Evolutionary conservation across 1,140 invertebrate species (phyloP), one percentile per base, ranked within the genome.

Genomic region (Aporrectodea caliginosa): DNA sequence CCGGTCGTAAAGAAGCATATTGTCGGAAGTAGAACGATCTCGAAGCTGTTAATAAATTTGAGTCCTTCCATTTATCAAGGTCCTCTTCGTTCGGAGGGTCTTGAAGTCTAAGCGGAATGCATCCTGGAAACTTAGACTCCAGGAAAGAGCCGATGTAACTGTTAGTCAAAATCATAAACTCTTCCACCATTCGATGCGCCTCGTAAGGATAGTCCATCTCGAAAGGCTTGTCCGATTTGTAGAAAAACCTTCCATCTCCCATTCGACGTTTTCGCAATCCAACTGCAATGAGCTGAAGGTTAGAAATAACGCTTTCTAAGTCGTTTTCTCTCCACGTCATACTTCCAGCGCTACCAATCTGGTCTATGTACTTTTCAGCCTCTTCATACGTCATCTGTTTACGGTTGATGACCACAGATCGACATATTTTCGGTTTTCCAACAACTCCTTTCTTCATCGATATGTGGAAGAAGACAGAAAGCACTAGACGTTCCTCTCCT

Each of bases 131-230:
- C 12, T 73, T 78, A 16, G 78, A 73, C 2, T 83, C 34, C 27
- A 88, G 79, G 27, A 84, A 80, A 31, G 80, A 80, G 27, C 83
- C 86, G 12, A 88, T 82, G 34, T 85, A 79, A 68, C 76, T 75
- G 80, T 88, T 85, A 33, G 84, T 82, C 75, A 82, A 82, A 69
- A 87, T 81, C 74, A 84, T 80, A 35, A 88, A 79, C 79, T 87
- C 85, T 71, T 85, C 84, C 6, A 85, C 83, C 12, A 86, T 79
- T 31, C 81, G 82, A 81, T 87, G 84, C 0, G 85, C 84, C 73
- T 86, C 82, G 2, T 81, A 81, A 22, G 81, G 76, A 1, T 80
- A 27, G 35, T 82, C 83, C n/a, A 83, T 79, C 27, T 74, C 33
- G 58, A 79, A 79, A 1, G 71, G 75, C 16, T 82, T 78, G 22